These are phyloP conservation scores for Cacoxenus indagator DNA, from an alignment of 2,888 invertebrate genomes.

Conservation along the genomic window DNA sequence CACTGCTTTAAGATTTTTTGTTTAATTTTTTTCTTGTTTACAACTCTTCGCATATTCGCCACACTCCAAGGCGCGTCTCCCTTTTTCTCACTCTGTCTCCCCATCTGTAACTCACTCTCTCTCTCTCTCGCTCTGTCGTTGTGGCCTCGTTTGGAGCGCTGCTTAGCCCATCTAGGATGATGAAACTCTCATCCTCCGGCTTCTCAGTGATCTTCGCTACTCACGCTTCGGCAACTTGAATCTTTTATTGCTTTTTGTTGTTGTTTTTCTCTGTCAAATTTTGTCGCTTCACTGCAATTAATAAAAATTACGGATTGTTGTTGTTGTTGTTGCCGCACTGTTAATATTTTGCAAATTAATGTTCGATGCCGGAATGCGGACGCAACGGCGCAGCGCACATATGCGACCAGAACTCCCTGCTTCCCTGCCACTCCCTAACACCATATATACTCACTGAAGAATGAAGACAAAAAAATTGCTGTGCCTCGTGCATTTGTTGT, in stretches of 20 bases:
- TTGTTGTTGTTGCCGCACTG: slow-evolving; percentile 43
- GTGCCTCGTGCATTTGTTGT: background rate
- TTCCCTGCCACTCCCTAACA: background rate
- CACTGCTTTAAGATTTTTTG: slow-evolving; percentile 52
- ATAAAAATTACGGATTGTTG: slow-evolving; percentile 52
- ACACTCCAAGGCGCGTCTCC: background rate
- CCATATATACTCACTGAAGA: too few relatives aligned
- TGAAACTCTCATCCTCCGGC: too few relatives aligned
- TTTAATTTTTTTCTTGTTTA: slow-evolving; percentile 40
- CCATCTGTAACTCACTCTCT: background rate
- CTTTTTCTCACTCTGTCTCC: background rate
- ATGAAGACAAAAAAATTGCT: too few relatives aligned
- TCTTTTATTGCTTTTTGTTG: slow-evolving; percentile 41
- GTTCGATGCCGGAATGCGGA: slow-evolving; percentile 62
- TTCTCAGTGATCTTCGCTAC: too few relatives aligned
- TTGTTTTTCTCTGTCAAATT: slow-evolving; percentile 33
- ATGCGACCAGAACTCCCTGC: background rate
- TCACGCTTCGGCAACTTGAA: slow-evolving; percentile 47
- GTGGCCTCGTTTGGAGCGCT: too few relatives aligned
- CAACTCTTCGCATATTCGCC: background rate
- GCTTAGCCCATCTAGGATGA: slow-evolving; percentile 33
- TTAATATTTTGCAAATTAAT: slow-evolving; percentile 62
- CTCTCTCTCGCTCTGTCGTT: background rate
- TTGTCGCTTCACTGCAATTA: slow-evolving; percentile 60
- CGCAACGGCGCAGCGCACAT: slow-evolving; percentile 35